These are phyloP conservation scores for Tiphia femorata DNA, from an alignment of 2,888 invertebrate genomes.

Conservation along the genomic window DNA sequence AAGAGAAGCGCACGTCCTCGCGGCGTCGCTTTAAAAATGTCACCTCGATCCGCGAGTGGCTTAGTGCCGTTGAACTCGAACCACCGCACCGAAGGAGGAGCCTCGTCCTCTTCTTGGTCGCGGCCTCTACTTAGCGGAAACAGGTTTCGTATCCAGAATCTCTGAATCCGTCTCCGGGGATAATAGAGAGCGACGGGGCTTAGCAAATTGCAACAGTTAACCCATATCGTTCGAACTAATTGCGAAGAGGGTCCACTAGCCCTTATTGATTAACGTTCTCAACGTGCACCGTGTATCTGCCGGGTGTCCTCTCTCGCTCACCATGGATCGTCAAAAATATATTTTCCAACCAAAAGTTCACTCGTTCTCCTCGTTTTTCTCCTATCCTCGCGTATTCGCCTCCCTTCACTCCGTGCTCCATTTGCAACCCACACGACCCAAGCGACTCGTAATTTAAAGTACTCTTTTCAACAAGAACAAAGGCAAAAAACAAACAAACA, in stretches of 20 bases:
- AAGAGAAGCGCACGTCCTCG: no score
- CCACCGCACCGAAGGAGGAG: no score
- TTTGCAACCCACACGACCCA: no score
- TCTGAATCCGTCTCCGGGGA: slow-evolving; percentile 35
- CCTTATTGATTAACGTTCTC: slow-evolving; percentile 27
- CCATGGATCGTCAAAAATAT: no score
- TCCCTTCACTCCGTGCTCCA: no score
- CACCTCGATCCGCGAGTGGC: slow-evolving; percentile 39
- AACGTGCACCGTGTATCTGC: slow-evolving; percentile 9
- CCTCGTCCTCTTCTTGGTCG: neutral
- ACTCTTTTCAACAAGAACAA: no score
- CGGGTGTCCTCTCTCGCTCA: no score
- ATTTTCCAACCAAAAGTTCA: no score
- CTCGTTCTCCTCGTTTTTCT: neutral
- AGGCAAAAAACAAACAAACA: no score
- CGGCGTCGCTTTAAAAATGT: slow-evolving; percentile 37
- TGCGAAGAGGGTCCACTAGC: slow-evolving; percentile 20
- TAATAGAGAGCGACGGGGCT: slow-evolving; percentile 43
- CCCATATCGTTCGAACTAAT: slow-evolving; percentile 37
- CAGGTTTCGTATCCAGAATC: slow-evolving; percentile 47
- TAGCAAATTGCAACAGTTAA: slow-evolving; percentile 33
- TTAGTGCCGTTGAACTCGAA: slow-evolving; percentile 49
- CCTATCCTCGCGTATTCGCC: neutral
- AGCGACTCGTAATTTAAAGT: no score
- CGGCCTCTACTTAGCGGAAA: slow-evolving; percentile 32